phyloP scores from a whole-genome alignment of 2,888 invertebrate species.

The Drosophila borborema region DNA sequence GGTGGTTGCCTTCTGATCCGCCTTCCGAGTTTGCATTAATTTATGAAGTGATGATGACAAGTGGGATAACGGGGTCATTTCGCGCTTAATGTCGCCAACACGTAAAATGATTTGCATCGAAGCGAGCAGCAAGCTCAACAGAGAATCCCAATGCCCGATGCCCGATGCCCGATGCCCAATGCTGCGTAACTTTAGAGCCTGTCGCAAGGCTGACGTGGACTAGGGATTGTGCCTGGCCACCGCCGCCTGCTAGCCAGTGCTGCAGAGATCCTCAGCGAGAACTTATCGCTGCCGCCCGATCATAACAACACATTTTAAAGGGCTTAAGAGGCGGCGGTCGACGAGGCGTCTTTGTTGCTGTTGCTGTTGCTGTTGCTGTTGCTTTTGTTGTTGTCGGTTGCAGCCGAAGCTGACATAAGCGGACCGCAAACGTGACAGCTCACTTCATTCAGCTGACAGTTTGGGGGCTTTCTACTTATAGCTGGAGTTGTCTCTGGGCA shows the following conservation, averaged over 20 bases:
- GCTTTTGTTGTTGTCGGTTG: conserved; percentile 55
- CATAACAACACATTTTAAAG: conserved; percentile 83
- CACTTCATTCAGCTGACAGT: conserved; percentile 75
- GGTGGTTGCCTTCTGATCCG: conserved; percentile 34
- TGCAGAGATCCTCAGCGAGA: conserved; percentile 40
- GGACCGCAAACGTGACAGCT: conserved; percentile 81
- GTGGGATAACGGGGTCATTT: conserved; percentile 83
- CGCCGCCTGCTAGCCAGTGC: conserved; percentile 41
- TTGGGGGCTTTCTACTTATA: conserved; percentile 64
- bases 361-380: background rate
- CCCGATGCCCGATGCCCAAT: conserved; percentile 38
- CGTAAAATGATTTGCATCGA: conserved; percentile 82
- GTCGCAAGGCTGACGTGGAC: conserved; percentile 64
- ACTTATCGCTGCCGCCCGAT: conserved; percentile 77
- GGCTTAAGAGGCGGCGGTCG: conserved; percentile 64
- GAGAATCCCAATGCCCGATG: conserved; percentile 22
- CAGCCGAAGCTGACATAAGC: conserved; percentile 80
- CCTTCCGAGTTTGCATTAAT: conserved; percentile 74
- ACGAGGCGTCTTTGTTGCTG: conserved; percentile 9
- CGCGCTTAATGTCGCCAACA: conserved; percentile 83
- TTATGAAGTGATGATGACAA: conserved; percentile 83
- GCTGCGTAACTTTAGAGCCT: conserved; percentile 76
- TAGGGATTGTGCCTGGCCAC: conserved; percentile 5
- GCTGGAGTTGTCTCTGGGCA: conserved; percentile 41
- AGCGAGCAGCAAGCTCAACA: conserved; percentile 22